Percentiles rank a stretch among this genome's conserved stretches.
Conservation (phyloP, 2,113 vertebrate species). For the Epinephelus cyanopodus region DNA sequence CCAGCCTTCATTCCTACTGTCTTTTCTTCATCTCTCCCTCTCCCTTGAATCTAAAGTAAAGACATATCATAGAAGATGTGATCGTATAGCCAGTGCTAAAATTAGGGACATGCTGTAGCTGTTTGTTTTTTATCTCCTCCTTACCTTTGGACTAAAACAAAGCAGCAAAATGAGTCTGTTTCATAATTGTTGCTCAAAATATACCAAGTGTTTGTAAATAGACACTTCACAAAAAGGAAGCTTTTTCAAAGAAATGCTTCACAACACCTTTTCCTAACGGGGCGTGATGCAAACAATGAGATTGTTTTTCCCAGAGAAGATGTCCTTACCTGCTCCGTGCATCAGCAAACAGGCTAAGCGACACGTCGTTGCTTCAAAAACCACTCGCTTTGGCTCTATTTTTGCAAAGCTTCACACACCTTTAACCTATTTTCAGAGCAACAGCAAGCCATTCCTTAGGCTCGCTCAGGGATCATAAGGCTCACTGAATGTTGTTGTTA, state of each 20-base stretch:
- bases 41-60: neutral
- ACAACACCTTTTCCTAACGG: too few species aligned
- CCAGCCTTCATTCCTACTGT: neutral
- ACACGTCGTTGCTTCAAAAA: too few species aligned
- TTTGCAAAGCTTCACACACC: too few species aligned
- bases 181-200: neutral
- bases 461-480: too few species aligned
- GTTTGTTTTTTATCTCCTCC: neutral
- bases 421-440: too few species aligned
- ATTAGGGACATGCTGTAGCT: neutral
- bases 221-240: neutral
- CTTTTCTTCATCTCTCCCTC: neutral
- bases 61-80: neutral
- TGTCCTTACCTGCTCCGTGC: too few species aligned
- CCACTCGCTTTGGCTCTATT: too few species aligned
- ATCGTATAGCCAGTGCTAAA: neutral
- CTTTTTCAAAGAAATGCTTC: neutral
- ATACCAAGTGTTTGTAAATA: neutral
- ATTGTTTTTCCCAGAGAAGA: too few species aligned
- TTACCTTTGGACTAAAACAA: constrained; percentile 1
- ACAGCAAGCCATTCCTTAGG: too few species aligned
- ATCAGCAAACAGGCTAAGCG: too few species aligned
- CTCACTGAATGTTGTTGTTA: too few species aligned
- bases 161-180: neutral
- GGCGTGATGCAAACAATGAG: too few species aligned